Evolutionary conservation across 2,113 vertebrate species (phyloP).

Genomic region (Paraplagusia blochii): DNA sequence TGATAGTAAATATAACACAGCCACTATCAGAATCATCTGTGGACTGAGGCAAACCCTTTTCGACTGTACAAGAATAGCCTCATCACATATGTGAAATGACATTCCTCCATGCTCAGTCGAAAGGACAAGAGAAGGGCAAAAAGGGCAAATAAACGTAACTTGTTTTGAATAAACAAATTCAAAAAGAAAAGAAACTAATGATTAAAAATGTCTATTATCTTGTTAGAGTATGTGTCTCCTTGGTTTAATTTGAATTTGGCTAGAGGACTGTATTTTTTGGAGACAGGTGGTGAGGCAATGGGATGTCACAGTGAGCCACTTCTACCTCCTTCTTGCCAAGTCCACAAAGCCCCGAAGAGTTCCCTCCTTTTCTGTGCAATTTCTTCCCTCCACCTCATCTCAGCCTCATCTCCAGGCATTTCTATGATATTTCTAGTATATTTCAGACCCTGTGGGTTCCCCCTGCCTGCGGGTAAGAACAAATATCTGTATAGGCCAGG

Average conservation of each 20-base stretch:
- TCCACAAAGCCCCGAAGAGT: slow-evolving; percentile 52
- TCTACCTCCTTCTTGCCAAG: slow-evolving; percentile 63
- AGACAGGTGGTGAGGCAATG: slow-evolving; percentile 74
- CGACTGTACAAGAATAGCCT: slow-evolving; percentile 47
- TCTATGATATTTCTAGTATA: too few species aligned
- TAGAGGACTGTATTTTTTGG: slow-evolving; percentile 32
- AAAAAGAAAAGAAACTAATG: not conserved
- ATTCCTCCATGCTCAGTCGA: slow-evolving; percentile 39
- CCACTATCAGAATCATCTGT: slow-evolving; percentile 33
- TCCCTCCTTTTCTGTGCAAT: slow-evolving; percentile 29
- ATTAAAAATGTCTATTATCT: not conserved
- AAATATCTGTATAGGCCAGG: slow-evolving; percentile 21
- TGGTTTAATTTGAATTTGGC: slow-evolving; percentile 42
- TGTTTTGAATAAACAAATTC: not conserved
- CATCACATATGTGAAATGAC: slow-evolving; percentile 41
- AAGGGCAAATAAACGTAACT: not conserved
- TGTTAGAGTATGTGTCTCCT: slow-evolving; percentile 21
- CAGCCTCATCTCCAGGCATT: slow-evolving; percentile 39
- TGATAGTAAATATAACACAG: slow-evolving; percentile 20
- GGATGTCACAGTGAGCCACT: slow-evolving; percentile 61
- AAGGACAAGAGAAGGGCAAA: slow-evolving; percentile 28
- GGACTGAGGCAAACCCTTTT: slow-evolving; percentile 45
- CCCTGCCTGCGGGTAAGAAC: slow-evolving; percentile 53
- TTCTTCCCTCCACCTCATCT: slow-evolving; percentile 27
- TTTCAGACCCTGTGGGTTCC: slow-evolving; percentile 59